Conservation (phyloP, 2,797 vertebrate genomes). For the Anas georgica region DNA sequence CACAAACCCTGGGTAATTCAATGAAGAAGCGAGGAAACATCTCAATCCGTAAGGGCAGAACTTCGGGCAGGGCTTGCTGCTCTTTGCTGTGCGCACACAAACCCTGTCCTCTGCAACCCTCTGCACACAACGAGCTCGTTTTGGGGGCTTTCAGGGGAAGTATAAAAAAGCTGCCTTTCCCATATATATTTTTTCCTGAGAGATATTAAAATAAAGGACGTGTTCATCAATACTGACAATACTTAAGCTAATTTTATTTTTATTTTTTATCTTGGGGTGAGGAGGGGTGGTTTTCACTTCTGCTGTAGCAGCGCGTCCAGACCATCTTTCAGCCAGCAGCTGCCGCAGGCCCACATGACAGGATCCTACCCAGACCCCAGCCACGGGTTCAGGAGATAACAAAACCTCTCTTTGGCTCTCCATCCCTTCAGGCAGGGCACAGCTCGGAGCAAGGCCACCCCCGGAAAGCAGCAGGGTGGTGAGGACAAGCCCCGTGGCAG, state of each 20-base stretch:
- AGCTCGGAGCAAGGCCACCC: slow-evolving; percentile 38
- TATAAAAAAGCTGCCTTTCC: not conserved
- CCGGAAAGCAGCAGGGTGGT: not conserved
- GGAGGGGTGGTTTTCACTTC: not conserved
- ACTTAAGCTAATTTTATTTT: not conserved
- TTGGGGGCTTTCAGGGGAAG: not conserved
- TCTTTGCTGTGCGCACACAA: not conserved
- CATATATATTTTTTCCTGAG: not conserved
- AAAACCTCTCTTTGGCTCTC: slow-evolving; percentile 22
- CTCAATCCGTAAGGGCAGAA: not conserved
- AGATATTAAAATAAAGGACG: not conserved
- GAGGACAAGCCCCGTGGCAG: not conserved
- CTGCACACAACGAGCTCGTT: not conserved
- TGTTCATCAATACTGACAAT: not conserved
- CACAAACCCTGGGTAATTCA: not conserved
- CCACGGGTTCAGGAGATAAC: not conserved
- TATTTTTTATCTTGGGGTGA: too few relatives aligned
- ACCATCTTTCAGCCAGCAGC: not conserved
- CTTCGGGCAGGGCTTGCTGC: not conserved
- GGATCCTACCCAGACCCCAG: slow-evolving; percentile 39
- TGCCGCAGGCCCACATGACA: slow-evolving; percentile 12
- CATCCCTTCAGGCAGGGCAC: slow-evolving; percentile 13
- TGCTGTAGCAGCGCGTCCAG: not conserved
- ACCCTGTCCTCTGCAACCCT: not conserved
- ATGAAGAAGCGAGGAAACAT: not conserved